Base-by-base conservation (phyloP, 2,113 vertebrate genomes). In the Dendrocopos noguchii region DNA sequence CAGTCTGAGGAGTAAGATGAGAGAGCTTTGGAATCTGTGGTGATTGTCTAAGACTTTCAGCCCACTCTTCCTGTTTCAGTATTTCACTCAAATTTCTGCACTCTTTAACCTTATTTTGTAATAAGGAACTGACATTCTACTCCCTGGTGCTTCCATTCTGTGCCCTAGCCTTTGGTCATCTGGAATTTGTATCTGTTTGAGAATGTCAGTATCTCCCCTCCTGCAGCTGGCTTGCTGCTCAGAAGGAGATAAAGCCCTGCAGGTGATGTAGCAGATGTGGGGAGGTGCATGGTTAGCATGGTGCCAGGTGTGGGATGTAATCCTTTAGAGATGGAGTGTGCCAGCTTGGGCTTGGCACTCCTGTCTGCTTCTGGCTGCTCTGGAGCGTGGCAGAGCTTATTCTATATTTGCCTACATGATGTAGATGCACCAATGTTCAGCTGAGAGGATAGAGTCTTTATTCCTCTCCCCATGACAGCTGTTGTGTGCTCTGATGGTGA, bases 401-500 rank as follows among this genome's bases (percentile, higher is more conserved):
- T 68, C 60, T 42, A 3, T 78, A 22, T 81, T 84, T 93, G 55
- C 36, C 42, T 27, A 7, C 34, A 4, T 47, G 74, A 47, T 56
- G 53, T 61, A 56, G 57, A 56, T 33, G 9, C 18, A 52, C 22
- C 24, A 1, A 31, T 34, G 52, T 53, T 84, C 63, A 72, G 42
- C 76, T n/a, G 64, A 73, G 47, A 80, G 70, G n/a, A 28, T 44
- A 12, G 74, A 72, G 72, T 15, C 90, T 90, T 72, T 67, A 67
- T 84, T 90, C 70, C 33, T 87, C 55, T 87, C 74, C 79, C 75
- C 71, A 87, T 64, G 78, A 77, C 70, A 77, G 66, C 87, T 87
- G 79, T 42, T 76, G 53, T 80, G 47, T 72, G 87, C 79, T 92
- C 74, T 92, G 86, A 46, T 83, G 87, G 70, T 75, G 82, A 94